Percentiles rank a stretch among this genome's conserved stretches.
Conservation (phyloP, 2,888 invertebrate species). For the Callosobruchus maculatus region DNA sequence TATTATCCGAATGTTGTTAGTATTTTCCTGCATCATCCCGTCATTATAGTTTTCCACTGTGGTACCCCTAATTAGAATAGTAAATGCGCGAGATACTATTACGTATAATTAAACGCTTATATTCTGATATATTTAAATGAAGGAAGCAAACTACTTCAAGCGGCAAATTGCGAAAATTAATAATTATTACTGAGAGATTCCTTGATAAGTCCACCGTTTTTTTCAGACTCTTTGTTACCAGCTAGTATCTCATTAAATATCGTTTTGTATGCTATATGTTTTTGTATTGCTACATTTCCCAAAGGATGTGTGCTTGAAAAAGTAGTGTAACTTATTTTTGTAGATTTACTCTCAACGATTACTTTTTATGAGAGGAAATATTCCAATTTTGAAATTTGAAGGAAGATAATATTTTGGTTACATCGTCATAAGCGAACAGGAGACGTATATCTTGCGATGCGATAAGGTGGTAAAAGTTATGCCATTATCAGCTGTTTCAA, state of each 20-base stretch:
- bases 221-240: background rate
- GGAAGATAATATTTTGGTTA: background rate
- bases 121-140: background rate
- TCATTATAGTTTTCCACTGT: background rate
- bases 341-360: background rate
- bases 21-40: background rate
- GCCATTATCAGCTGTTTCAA: background rate
- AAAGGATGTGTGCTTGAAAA: background rate
- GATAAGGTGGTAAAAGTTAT: background rate
- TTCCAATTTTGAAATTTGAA: background rate
- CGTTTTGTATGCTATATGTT: background rate
- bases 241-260: background rate
- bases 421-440: background rate
- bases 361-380: background rate
- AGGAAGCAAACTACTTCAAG: conserved; percentile 2
- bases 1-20: too few relatives aligned
- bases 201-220: background rate
- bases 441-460: background rate
- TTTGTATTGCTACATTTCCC: background rate
- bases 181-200: background rate
- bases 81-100: background rate
- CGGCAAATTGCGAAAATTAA: conserved; percentile 1
- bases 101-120: background rate
- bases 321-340: background rate
- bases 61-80: background rate